Base-by-base conservation (phyloP, 37 sponge, comb jelly and placozoan genomes). In the Geodia barretti region DNA sequence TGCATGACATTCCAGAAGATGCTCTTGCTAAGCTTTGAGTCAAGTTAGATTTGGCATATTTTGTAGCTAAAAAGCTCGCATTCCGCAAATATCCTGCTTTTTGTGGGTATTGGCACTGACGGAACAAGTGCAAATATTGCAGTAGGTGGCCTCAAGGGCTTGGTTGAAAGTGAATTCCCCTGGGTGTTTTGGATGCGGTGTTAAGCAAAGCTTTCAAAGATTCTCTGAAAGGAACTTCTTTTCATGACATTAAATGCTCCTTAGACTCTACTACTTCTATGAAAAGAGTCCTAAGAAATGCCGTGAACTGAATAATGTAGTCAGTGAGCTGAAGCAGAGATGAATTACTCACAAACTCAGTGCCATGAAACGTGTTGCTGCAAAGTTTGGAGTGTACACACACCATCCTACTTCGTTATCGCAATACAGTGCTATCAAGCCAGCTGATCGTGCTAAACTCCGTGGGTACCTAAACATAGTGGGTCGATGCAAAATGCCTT, bases 401-500 rank as follows among this genome's bases (percentile, higher is more conserved):
- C 32, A 30, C 28, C 91, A 90, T 64, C 65, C 86, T 20, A 65
- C 77, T 23, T 67, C 82, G 20, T 39, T 86, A 28, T 78, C 83
- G 41, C 68, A 86, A 37, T 85, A 89, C 65, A 17, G 29, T 54
- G 75, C 89, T 68, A 62, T 88, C 35, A 88, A 70, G 41, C 25
- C 62, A 68, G 78, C 76, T 60, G 83, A 88, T 69, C 78, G 83
- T 68, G 89, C 89, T 1, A 88, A 88, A 60, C 83, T 77, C 14
- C 67, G 70, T 61, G 86, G 78, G 39, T 90, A 89, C 60, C 54
- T 32, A 42, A 79, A 41, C 21, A 79, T n/a, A 89, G 67, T 84
- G 80, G 90, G 58, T 76, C 19, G 73, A 90, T 65, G 91, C 86
- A 39, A 90, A 86, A 78, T 90, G 82, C 39, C 68, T 90, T 26